A percentile compares a stretch with the other conserved stretches of the same genome.
phyloP scores from a whole-genome alignment of 92 coral and sea anemone genomes.

The Muricea muricata region DNA sequence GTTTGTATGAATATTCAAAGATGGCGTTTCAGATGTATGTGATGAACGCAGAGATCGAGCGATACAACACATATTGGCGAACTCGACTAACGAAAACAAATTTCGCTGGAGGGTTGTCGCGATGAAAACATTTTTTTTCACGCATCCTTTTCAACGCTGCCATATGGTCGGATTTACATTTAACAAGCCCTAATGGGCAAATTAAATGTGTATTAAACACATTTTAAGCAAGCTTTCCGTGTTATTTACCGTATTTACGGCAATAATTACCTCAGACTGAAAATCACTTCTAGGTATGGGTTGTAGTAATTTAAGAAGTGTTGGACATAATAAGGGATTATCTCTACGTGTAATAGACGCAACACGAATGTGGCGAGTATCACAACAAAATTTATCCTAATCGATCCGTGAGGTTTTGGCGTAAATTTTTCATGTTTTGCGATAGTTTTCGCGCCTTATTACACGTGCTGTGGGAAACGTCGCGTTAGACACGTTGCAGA shows the following conservation, averaged over 20 bases:
- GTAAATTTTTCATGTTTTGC: background rate
- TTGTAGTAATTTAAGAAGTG: conserved; percentile 8
- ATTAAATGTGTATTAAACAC: background rate
- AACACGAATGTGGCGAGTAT: background rate
- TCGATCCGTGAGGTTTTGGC: background rate
- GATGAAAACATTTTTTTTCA: background rate
- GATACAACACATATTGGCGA: background rate
- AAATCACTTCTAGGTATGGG: background rate
- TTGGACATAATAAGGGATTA: background rate
- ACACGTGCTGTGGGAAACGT: background rate
- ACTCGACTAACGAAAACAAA: background rate
- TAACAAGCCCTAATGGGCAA: conserved; percentile 13
- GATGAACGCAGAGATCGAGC: background rate
- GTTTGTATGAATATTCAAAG: background rate
- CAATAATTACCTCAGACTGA: background rate
- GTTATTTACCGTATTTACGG: background rate
- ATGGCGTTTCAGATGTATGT: background rate
- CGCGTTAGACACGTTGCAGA: background rate
- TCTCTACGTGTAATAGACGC: background rate
- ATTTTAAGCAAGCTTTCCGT: background rate
- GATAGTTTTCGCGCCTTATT: background rate
- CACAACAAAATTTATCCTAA: background rate
- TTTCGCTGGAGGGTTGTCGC: conserved; percentile 1
- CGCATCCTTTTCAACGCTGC: background rate
- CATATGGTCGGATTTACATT: conserved; percentile 16